phyloP scores from a whole-genome alignment of 2,113 vertebrate genomes.

The Corydoras sp. region DNA sequence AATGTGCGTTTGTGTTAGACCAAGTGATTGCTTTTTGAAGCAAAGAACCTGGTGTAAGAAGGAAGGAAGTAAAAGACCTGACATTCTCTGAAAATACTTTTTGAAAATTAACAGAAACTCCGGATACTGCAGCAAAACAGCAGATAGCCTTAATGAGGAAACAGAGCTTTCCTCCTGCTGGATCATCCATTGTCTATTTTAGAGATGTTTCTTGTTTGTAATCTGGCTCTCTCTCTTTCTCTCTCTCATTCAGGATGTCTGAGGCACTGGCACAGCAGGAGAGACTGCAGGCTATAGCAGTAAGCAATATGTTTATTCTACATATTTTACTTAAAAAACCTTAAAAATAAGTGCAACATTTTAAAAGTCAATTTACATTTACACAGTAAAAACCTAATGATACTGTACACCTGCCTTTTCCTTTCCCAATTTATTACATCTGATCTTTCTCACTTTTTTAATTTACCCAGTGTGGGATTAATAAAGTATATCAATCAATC shows the following conservation, averaged over 20 bases:
- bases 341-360: too few relatives aligned
- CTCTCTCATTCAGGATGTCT: constrained; percentile 48
- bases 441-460: too few relatives aligned
- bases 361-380: too few relatives aligned
- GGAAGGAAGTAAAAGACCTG: constrained; percentile 22
- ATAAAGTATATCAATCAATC: too few relatives aligned
- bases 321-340: not conserved
- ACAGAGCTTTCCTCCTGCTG: not conserved
- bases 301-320: constrained; percentile 40
- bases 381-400: not conserved
- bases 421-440: too few relatives aligned
- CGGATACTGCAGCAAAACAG: constrained; percentile 19
- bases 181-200: constrained; percentile 6
- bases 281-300: constrained; percentile 53
- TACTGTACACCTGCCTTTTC: too few relatives aligned
- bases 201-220: constrained; percentile 11
- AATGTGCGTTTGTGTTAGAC: not conserved
- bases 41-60: not conserved
- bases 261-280: constrained; percentile 53
- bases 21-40: not conserved
- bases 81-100: not conserved
- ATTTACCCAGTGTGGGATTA: too few relatives aligned
- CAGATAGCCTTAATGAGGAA: constrained; percentile 9
- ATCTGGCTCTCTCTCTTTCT: constrained; percentile 23
- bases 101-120: constrained; percentile 19